phyloP scores from a whole-genome alignment of 2,113 vertebrate species.

The Sapayoa aenigma region DNA sequence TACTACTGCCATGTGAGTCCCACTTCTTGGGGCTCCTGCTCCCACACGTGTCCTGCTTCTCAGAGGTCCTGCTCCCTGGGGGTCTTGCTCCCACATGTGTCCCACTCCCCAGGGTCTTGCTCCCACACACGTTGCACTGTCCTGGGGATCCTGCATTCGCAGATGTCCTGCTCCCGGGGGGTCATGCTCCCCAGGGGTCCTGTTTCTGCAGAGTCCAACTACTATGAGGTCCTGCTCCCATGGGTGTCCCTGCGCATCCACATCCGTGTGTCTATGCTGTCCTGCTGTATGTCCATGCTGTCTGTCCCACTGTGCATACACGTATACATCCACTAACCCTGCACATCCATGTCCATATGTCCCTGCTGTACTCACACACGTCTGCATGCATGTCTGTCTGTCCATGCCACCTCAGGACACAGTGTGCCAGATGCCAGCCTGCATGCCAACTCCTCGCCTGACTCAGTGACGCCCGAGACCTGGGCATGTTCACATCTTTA shows the following conservation, averaged over 20 bases:
- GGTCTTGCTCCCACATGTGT: not conserved
- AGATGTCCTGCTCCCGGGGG: not conserved
- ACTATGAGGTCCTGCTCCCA: not conserved
- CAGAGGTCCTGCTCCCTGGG: not conserved
- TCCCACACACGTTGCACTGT: not conserved
- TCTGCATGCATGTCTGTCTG: rapidly evolving
- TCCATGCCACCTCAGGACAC: rapidly evolving
- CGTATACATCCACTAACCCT: rapidly evolving
- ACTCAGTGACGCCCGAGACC: not conserved
- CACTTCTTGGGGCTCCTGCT: not conserved
- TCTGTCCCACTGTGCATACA: not conserved
- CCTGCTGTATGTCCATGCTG: not conserved
- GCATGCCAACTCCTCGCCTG: rapidly evolving
- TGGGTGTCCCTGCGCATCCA: not conserved
- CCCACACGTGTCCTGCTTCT: not conserved
- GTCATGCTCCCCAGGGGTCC: not conserved
- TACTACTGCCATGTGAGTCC: not conserved
- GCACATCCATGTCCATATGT: rapidly evolving
- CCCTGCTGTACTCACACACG: rapidly evolving
- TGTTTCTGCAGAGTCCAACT: not conserved
- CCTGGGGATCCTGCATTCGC: not conserved
- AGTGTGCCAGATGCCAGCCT: not conserved
- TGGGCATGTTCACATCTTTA: slow-evolving; percentile 38
- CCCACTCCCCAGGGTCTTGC: not conserved
- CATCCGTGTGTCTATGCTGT: not conserved